Evolutionary conservation across 2,888 invertebrate species (phyloP).

Genomic region (Myopa testacea): DNA sequence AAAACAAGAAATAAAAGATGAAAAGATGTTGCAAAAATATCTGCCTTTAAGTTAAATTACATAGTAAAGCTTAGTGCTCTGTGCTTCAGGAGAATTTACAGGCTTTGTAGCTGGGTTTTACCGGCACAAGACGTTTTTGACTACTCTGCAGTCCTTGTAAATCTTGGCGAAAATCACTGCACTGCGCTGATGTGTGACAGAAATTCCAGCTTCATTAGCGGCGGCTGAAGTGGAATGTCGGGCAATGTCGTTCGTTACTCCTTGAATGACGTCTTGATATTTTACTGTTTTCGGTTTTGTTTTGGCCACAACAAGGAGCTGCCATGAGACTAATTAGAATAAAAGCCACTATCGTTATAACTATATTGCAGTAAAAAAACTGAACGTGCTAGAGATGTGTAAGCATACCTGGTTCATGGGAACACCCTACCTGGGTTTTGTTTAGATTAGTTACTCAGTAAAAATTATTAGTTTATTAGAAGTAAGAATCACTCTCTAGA

Average conservation of each 20-base stretch:
- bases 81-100: no score
- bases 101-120: background rate
- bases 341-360: conserved; percentile 38
- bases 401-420: background rate
- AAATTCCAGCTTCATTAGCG: conserved; percentile 41
- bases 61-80: no score
- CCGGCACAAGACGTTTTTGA: conserved; percentile 23
- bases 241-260: conserved; percentile 66
- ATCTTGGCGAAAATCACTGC: conserved; percentile 4
- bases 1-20: background rate
- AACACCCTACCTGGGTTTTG: background rate
- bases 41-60: no score
- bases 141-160: conserved; percentile 1
- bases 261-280: conserved; percentile 39
- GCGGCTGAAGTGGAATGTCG: conserved; percentile 55
- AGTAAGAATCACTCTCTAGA: no score
- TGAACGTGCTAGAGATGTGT: background rate
- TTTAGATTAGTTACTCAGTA: no score
- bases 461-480: no score
- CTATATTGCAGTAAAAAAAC: background rate
- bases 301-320: conserved; percentile 21
- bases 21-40: background rate
- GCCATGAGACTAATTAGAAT: conserved; percentile 39
- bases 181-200: conserved; percentile 7
- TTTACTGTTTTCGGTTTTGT: conserved; percentile 4